phyloP scores from a whole-genome alignment of 1,140 invertebrate genomes.

The Lethocerus indicus region DNA sequence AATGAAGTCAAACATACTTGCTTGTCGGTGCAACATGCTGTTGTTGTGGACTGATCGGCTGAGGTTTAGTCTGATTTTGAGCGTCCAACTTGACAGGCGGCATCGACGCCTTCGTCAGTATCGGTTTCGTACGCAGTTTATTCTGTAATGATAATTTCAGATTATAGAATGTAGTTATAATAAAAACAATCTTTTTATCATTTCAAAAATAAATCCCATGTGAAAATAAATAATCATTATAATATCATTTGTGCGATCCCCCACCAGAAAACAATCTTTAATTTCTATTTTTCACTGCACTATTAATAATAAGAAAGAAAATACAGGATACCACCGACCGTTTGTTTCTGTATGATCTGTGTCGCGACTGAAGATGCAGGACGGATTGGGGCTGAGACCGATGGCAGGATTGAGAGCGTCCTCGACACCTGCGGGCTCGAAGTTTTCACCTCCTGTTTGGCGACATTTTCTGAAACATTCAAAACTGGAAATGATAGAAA shows the following conservation, averaged over 20 bases:
- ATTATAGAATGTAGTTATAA: not conserved
- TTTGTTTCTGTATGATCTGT: constrained; percentile 10
- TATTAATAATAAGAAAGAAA: not conserved
- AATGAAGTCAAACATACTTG: constrained; percentile 21
- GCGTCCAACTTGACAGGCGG: constrained; percentile 40
- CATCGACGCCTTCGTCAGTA: constrained; percentile 10
- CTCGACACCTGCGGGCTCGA: constrained; percentile 5
- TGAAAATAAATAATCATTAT: not conserved
- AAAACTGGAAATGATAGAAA: not conserved
- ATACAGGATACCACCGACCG: constrained; percentile 8
- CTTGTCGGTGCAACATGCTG: constrained; percentile 23
- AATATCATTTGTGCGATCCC: not conserved
- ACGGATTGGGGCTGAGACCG: constrained; percentile 28
- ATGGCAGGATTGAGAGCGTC: constrained; percentile 23
- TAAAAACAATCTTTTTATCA: not conserved
- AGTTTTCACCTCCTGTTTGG: constrained; percentile 3
- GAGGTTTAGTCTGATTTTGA: constrained; percentile 45
- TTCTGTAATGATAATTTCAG: constrained; percentile 8
- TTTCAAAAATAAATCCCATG: not conserved
- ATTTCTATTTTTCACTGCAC: not conserved
- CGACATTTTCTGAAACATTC: not conserved
- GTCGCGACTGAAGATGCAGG: constrained; percentile 33
- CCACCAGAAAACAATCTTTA: not conserved
- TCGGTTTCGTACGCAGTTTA: constrained; percentile 16
- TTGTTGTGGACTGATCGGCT: constrained; percentile 19